Conservation (phyloP, 2,888 invertebrate species). For the Orthosia incerta region DNA sequence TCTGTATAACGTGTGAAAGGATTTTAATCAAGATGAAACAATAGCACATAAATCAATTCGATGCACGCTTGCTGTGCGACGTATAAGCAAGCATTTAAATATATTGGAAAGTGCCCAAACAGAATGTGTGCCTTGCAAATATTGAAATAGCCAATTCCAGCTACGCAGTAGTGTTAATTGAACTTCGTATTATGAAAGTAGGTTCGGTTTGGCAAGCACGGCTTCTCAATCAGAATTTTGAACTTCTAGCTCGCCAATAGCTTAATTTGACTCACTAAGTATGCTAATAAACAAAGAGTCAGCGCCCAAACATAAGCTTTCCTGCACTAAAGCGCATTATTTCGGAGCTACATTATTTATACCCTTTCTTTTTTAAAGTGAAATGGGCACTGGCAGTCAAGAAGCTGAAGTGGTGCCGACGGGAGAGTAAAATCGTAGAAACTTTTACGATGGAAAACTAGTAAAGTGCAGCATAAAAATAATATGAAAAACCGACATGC, state of each 20-base stretch:
- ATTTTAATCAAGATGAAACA: constrained; percentile 19
- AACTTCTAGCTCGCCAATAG: not conserved
- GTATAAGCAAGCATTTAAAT: not conserved
- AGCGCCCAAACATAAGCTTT: not conserved
- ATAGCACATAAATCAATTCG: constrained; percentile 2
- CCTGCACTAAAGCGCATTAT: not conserved
- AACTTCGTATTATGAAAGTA: constrained; percentile 3
- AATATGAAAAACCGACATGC: constrained; percentile 10
- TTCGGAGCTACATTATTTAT: not conserved
- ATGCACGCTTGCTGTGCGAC: not conserved
- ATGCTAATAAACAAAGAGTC: not conserved
- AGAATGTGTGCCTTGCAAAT: constrained; percentile 9
- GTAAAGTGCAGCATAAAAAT: constrained; percentile 17
- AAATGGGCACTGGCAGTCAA: not conserved
- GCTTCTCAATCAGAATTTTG: not conserved
- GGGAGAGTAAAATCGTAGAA: constrained; percentile 23
- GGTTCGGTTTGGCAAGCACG: not conserved
- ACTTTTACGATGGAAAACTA: constrained; percentile 26
- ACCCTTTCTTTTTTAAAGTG: not conserved
- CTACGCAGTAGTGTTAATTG: not conserved
- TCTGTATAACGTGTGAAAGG: not conserved
- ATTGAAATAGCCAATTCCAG: constrained; percentile 12
- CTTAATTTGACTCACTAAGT: not conserved
- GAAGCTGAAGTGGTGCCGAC: constrained; percentile 20
- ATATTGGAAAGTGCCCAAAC: constrained; percentile 9